Evolutionary conservation across 2,113 vertebrate genomes (phyloP).

Genomic region (Poeciliopsis turrubarensis): DNA sequence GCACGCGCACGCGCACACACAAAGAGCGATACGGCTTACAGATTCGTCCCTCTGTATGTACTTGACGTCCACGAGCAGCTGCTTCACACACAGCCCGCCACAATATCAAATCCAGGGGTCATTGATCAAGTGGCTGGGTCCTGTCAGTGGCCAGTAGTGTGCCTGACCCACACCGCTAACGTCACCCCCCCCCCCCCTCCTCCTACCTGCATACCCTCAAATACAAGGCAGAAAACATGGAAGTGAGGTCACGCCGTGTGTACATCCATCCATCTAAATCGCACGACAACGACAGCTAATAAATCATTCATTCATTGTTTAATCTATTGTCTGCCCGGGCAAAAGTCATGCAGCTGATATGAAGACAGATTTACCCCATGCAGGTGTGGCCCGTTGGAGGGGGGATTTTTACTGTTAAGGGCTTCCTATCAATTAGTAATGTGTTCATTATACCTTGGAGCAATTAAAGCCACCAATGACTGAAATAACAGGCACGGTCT

Average conservation of each 20-base stretch:
- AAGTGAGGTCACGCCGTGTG: slow-evolving; percentile 84
- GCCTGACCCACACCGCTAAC: slow-evolving; percentile 74
- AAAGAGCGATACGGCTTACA: slow-evolving; percentile 46
- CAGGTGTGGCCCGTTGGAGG: slow-evolving; percentile 70
- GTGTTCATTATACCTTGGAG: slow-evolving; percentile 76
- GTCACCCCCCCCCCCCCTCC: slow-evolving; percentile 58
- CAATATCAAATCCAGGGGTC: slow-evolving; percentile 73
- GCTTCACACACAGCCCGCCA: slow-evolving; percentile 57
- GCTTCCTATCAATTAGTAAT: slow-evolving; percentile 79
- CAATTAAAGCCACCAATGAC: slow-evolving; percentile 78
- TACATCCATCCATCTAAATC: slow-evolving; percentile 87
- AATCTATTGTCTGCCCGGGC: slow-evolving; percentile 83
- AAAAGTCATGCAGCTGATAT: slow-evolving; percentile 78
- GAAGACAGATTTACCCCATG: slow-evolving; percentile 77
- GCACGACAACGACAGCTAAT: slow-evolving; percentile 85
- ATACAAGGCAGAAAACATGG: slow-evolving; percentile 82
- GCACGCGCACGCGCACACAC: slow-evolving; percentile 11
- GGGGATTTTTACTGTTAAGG: slow-evolving; percentile 59
- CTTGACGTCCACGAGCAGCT: slow-evolving; percentile 73
- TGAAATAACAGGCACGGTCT: slow-evolving; percentile 74
- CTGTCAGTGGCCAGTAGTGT: slow-evolving; percentile 78
- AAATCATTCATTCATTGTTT: slow-evolving; percentile 89
- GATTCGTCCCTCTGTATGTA: slow-evolving; percentile 63
- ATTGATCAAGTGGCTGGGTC: slow-evolving; percentile 80
- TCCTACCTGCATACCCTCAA: slow-evolving; percentile 60